These are phyloP conservation scores for Antigone vipio DNA, from an alignment of 2,113 vertebrate species.

Conservation along the genomic window DNA sequence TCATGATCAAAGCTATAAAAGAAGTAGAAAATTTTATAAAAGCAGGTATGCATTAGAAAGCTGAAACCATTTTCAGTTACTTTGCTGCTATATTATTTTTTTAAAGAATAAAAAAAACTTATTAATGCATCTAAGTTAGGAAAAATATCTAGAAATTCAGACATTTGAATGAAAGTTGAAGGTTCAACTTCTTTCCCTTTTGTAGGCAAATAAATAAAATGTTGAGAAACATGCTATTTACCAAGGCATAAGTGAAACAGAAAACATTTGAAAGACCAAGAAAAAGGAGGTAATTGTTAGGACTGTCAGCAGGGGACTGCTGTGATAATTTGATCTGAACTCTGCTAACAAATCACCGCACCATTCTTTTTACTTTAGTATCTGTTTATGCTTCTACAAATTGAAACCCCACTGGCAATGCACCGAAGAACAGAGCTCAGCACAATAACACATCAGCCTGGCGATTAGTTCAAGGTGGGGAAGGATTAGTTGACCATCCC, in stretches of 20 bases:
- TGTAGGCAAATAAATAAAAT: constrained; percentile 78
- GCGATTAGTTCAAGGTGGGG: constrained; percentile 99
- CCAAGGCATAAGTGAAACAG: constrained; percentile 86
- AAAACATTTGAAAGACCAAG: constrained; percentile 82
- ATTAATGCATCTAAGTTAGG: not conserved
- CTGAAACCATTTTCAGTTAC: constrained; percentile 41
- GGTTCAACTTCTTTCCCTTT: constrained; percentile 14
- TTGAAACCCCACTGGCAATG: constrained; percentile 98
- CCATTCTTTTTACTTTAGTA: constrained; percentile 97
- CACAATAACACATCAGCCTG: constrained; percentile 84
- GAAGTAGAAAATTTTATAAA: not conserved
- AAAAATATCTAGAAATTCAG: not conserved
- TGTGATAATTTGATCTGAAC: constrained; percentile 99
- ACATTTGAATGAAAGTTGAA: not conserved
- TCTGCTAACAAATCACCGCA: constrained; percentile 95
- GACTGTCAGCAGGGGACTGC: constrained; percentile 88
- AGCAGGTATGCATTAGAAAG: constrained; percentile 10
- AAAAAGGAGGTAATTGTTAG: constrained; percentile 86
- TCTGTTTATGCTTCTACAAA: constrained; percentile 99
- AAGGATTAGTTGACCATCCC: constrained; percentile 88
- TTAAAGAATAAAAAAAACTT: not conserved
- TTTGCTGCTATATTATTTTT: not conserved
- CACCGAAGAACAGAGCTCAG: constrained; percentile 73
- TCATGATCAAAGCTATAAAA: constrained; percentile 27
- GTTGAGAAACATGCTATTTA: constrained; percentile 85